Percentiles rank a stretch among this genome's conserved stretches.
Conservation (phyloP, 2,888 invertebrate genomes). For the Amphipyra berbera region DNA sequence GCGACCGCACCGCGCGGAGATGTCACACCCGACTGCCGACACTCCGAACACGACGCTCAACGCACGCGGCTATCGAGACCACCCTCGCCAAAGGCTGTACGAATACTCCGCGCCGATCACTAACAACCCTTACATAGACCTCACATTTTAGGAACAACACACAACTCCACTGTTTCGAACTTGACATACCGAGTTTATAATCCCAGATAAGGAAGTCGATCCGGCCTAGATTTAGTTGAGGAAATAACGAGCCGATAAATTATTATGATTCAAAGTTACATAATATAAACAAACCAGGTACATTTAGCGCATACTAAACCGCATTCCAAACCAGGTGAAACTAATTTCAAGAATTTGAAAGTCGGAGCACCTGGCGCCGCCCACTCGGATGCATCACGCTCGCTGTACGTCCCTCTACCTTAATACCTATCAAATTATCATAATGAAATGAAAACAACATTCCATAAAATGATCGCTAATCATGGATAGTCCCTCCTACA, state of each 20-base stretch:
- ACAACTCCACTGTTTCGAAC: conserved; percentile 1
- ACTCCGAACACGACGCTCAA: conserved; percentile 11
- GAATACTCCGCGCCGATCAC: conserved; percentile 9
- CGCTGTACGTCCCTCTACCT: conserved; percentile 14
- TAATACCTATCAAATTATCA: neutral
- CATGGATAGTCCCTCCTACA: neutral
- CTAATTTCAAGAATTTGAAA: neutral
- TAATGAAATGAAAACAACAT: neutral
- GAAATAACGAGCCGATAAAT: neutral
- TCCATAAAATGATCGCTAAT: neutral
- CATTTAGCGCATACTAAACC: neutral
- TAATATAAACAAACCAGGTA: neutral
- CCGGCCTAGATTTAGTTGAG: neutral
- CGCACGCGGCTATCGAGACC: conserved; percentile 22
- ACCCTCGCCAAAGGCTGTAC: conserved; percentile 20
- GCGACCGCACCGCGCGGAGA: conserved; percentile 55
- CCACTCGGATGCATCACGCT: neutral
- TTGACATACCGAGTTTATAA: neutral
- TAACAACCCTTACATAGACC: conserved; percentile 17
- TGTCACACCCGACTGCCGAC: conserved; percentile 48
- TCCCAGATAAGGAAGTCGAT: neutral
- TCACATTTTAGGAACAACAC: neutral
- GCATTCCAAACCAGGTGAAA: neutral
- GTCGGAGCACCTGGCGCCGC: conserved; percentile 9
- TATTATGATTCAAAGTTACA: neutral